Percentiles rank a stretch among this genome's conserved stretches.
phyloP scores from a whole-genome alignment of 2,888 invertebrate genomes.

The Netelia virgata region DNA sequence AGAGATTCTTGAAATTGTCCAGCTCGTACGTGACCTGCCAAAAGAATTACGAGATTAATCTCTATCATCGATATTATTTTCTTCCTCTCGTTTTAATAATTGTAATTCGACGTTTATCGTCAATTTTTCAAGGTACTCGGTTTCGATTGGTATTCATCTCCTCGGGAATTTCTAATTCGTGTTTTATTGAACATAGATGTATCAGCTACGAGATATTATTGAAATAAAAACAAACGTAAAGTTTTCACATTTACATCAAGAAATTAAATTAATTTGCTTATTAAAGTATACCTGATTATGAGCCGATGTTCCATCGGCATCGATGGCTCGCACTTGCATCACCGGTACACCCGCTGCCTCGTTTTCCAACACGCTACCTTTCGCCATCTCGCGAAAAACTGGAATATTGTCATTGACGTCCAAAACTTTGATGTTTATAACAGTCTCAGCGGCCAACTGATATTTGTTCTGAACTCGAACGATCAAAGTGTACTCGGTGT shows the following conservation, averaged over 20 bases:
- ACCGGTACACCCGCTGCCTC: slow-evolving; percentile 93
- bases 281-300: slow-evolving; percentile 88
- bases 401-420: slow-evolving; percentile 97
- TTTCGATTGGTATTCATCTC: no score
- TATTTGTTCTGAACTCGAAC: slow-evolving; percentile 93
- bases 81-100: background rate
- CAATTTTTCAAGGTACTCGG: background rate
- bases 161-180: no score
- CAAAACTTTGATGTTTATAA: slow-evolving; percentile 91
- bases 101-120: background rate
- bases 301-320: slow-evolving; percentile 93
- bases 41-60: background rate
- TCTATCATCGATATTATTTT: background rate
- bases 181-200: no score
- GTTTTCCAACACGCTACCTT: slow-evolving; percentile 94
- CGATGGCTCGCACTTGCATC: slow-evolving; percentile 95
- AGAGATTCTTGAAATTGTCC: slow-evolving; percentile 90
- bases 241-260: no score
- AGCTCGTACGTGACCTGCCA: slow-evolving; percentile 90
- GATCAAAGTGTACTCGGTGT: slow-evolving; percentile 93
- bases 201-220: no score
- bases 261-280: no score
- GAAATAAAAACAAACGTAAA: no score
- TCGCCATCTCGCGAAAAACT: slow-evolving; percentile 92
- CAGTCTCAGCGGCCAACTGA: slow-evolving; percentile 92